These are phyloP conservation scores for Muricea muricata DNA, from an alignment of 92 coral and sea anemone species.

Conservation along the genomic window DNA sequence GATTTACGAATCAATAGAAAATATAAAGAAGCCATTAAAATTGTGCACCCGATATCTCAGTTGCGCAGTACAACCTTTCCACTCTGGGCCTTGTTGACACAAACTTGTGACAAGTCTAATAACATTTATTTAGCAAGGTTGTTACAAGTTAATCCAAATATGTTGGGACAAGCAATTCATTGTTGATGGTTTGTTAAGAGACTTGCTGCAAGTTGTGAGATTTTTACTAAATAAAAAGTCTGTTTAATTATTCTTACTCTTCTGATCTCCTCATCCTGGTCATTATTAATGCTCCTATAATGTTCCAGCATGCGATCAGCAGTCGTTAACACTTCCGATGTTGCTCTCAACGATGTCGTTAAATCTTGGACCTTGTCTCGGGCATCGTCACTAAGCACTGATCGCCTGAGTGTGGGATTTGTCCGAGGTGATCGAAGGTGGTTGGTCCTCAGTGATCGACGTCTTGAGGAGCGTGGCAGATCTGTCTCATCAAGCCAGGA, in stretches of 20 bases:
- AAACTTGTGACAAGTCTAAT: too few relatives aligned
- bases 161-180: too few relatives aligned
- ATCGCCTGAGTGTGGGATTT: background rate
- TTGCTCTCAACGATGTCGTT: constrained; percentile 94
- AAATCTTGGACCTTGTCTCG: constrained; percentile 92
- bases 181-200: too few relatives aligned
- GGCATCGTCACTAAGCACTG: constrained; percentile 56
- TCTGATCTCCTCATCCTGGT: constrained; percentile 97
- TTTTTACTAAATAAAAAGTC: too few relatives aligned
- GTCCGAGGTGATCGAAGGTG: constrained; percentile 22
- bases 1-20: too few relatives aligned
- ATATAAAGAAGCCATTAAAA: too few relatives aligned
- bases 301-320: constrained; percentile 99
- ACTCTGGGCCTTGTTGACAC: too few relatives aligned
- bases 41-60: too few relatives aligned
- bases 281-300: constrained; percentile 92
- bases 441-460: background rate
- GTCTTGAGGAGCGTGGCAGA: background rate
- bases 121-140: too few relatives aligned
- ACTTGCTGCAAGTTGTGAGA: too few relatives aligned
- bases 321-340: constrained; percentile 95
- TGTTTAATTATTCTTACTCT: constrained; percentile 62
- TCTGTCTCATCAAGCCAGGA: constrained; percentile 26
- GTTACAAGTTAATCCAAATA: too few relatives aligned
- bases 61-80: too few relatives aligned